Conservation (phyloP, 2,797 vertebrate species). For the Adelosebastes latens region DNA sequence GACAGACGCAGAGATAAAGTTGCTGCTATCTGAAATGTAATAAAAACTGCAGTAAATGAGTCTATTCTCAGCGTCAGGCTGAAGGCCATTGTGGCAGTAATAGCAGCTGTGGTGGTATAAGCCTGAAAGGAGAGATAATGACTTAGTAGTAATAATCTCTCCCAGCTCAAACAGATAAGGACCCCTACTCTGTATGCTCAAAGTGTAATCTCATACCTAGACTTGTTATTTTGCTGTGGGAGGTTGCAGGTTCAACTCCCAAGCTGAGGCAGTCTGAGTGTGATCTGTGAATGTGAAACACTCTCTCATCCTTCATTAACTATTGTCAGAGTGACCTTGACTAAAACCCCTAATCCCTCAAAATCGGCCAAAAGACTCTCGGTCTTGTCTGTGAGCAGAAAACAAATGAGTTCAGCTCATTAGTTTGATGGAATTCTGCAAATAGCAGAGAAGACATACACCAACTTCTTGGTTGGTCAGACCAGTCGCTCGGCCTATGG, state of each 20-base stretch:
- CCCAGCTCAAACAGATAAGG: conserved; percentile 58
- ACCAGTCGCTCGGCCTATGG: too few relatives aligned
- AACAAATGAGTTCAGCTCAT: not conserved
- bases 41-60: conserved; percentile 75
- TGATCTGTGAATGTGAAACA: conserved; percentile 19
- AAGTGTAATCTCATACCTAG: conserved; percentile 25
- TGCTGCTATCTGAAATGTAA: conserved; percentile 74
- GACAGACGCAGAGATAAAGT: conserved; percentile 67
- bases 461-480: not conserved
- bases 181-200: conserved; percentile 42
- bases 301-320: not conserved
- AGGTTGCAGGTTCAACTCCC: conserved; percentile 57
- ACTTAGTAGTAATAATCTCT: conserved; percentile 67
- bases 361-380: not conserved
- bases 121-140: conserved; percentile 69
- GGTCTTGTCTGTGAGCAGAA: not conserved
- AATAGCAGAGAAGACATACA: not conserved
- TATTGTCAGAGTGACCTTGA: conserved; percentile 19
- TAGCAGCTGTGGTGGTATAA: conserved; percentile 50
- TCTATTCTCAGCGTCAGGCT: conserved; percentile 54
- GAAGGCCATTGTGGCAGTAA: conserved; percentile 65
- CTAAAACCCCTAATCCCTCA: not conserved
- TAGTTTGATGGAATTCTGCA: not conserved
- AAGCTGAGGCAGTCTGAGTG: not conserved
- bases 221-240: conserved; percentile 22